Base-by-base conservation (phyloP, 2,113 vertebrate genomes). In the Apus apus region DNA sequence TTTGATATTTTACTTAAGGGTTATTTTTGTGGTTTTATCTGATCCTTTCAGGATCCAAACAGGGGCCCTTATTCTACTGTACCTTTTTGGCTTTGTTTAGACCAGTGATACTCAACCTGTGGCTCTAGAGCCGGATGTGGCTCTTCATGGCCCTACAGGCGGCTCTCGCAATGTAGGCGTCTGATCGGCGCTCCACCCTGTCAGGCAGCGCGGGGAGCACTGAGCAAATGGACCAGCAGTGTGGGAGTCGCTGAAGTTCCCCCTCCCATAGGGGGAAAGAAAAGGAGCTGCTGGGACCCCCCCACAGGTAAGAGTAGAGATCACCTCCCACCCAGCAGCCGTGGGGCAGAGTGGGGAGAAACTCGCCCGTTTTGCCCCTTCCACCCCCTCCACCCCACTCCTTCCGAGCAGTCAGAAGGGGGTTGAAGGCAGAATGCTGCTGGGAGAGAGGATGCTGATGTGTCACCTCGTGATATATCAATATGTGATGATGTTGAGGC, bases 51-150 rank as follows among this genome's bases (percentile, higher is more conserved):
- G 97, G 97, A 97, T 97, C 97, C 72, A 96, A 97, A 97, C 97
- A 96, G 96, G 97, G 96, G 96, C 97, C 97, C 97, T 97, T 97
- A 97, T 97, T 96, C 96, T 97, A 97, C 97, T 97, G 97, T 97
- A 97, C 97, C 97, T 97, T 97, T 97, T 97, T 97, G 97, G 97
- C 97, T 97, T 97, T 97, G 97, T 97, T 97, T 97, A 97, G 97
- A 97, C 97, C 97, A 97, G 97, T 97, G 97, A 97, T 97, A 97
- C 97, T 97, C 97, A 97, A 97, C 97, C 97, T 97, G 97, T 97
- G 97, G 97, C 97, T 97, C 96, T 97, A 97, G 97, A 97, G 97
- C 97, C 95, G 97, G 97, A 97, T 97, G 96, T 97, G 97, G 96
- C 97, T 97, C 97, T 97, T 97, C 96, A 96, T 97, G 97, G 97